These are phyloP conservation scores for Caenorhabditis remanei DNA, from an alignment of 1,140 invertebrate genomes.

Conservation along the genomic window DNA sequence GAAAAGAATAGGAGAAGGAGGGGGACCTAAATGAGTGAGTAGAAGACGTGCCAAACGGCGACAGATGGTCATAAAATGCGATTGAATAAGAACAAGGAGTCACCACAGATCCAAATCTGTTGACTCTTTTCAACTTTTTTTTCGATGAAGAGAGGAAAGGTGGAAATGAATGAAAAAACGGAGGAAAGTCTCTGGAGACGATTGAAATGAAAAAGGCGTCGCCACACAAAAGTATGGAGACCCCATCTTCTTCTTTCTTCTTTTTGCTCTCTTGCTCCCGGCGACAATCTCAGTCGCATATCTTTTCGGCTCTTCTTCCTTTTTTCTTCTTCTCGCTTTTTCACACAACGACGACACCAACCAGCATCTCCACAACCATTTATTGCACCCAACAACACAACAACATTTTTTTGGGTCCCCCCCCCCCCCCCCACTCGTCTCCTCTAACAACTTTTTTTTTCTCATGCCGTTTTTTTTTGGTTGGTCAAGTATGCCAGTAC, in stretches of 20 bases:
- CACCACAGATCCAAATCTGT: neutral
- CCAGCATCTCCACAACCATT: slow-evolving; percentile 7
- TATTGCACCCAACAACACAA: slow-evolving; percentile 48
- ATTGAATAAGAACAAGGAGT: slow-evolving; percentile 21
- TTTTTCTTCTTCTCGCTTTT: slow-evolving; percentile 34
- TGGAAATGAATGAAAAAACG: neutral
- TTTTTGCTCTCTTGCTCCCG: neutral
- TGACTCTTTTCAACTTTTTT: neutral
- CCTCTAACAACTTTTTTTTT: slow-evolving; percentile 43
- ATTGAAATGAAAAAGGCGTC: slow-evolving; percentile 49
- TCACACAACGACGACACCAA: slow-evolving; percentile 37
- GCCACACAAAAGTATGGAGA: slow-evolving; percentile 14
- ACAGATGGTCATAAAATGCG: slow-evolving; percentile 40
- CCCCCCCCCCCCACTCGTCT: neutral
- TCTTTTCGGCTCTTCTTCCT: slow-evolving; percentile 39
- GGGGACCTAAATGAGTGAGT: slow-evolving; percentile 51
- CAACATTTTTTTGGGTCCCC: slow-evolving; percentile 18
- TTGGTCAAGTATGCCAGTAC: slow-evolving; percentile 45
- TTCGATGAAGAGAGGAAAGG: neutral
- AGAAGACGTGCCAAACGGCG: slow-evolving; percentile 47
- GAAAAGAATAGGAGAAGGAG: neutral
- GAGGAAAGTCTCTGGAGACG: slow-evolving; percentile 43
- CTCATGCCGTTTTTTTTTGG: neutral
- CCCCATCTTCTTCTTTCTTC: neutral
- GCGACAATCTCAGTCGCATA: slow-evolving; percentile 55